A percentile compares a stretch with the other conserved stretches of the same genome.
These are phyloP conservation scores for Diabrotica balteata DNA, from an alignment of 2,888 invertebrate genomes.

Conservation along the genomic window DNA sequence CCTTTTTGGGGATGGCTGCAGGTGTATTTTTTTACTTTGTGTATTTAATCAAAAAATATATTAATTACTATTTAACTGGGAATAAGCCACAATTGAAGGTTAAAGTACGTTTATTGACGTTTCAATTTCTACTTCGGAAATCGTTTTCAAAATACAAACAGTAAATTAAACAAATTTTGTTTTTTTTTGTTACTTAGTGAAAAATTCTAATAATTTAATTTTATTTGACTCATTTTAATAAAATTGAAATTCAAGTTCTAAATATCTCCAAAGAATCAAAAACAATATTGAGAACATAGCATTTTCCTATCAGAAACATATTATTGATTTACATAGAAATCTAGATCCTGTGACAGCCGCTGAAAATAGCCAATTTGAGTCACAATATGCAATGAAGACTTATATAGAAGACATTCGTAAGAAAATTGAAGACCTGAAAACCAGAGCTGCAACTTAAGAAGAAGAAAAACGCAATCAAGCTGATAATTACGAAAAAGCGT, in stretches of 20 bases:
- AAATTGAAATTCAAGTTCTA: slow-evolving; percentile 50
- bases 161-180: too few species aligned
- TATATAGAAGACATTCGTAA: slow-evolving; percentile 51
- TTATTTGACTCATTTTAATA: too few species aligned
- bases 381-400: slow-evolving; percentile 51
- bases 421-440: slow-evolving; percentile 47
- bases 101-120: too few species aligned
- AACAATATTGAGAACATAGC: slow-evolving; percentile 55
- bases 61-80: too few species aligned
- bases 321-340: slow-evolving; percentile 42
- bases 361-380: slow-evolving; percentile 33
- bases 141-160: too few species aligned
- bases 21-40: too few species aligned
- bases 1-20: too few species aligned
- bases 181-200: too few species aligned
- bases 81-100: too few species aligned
- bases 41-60: too few species aligned
- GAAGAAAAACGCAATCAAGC: slow-evolving; percentile 40
- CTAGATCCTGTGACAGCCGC: slow-evolving; percentile 35
- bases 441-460: slow-evolving; percentile 37
- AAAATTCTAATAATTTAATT: too few species aligned
- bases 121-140: too few species aligned
- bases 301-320: slow-evolving; percentile 51
- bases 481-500: slow-evolving; percentile 45
- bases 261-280: slow-evolving; percentile 52